phyloP scores from a whole-genome alignment of 2,113 vertebrate genomes.

The Neotoma lepida region DNA sequence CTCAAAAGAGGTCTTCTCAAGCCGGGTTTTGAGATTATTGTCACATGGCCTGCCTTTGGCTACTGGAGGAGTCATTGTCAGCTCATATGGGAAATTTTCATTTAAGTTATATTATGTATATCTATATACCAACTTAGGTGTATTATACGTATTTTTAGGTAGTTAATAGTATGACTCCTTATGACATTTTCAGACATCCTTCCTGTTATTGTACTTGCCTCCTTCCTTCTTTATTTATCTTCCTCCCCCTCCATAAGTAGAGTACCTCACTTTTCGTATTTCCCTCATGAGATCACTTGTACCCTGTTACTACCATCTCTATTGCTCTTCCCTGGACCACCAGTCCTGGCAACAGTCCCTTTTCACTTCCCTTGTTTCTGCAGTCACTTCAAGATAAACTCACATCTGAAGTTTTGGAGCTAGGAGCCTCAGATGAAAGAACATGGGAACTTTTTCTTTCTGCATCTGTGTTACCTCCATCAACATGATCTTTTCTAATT shows the following conservation, averaged over 20 bases:
- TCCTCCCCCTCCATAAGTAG: background rate
- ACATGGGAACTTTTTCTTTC: background rate
- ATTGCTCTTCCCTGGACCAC: background rate
- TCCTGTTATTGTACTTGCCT: background rate
- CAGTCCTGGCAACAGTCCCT: too few species aligned
- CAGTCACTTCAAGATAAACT: too few species aligned
- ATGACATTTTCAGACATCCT: background rate
- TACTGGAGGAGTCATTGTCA: too few species aligned
- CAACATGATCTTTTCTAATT: background rate
- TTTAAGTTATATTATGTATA: too few species aligned
- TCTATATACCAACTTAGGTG: background rate
- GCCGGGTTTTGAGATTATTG: too few species aligned
- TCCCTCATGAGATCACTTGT: background rate
- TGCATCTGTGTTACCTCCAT: background rate
- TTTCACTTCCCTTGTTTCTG: too few species aligned
- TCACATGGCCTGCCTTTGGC: too few species aligned
- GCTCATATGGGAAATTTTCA: too few species aligned
- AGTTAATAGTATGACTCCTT: background rate
- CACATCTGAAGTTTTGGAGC: background rate
- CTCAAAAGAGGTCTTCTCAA: too few species aligned
- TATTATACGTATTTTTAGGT: background rate
- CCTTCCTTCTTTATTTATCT: background rate
- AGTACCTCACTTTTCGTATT: background rate
- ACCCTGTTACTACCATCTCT: background rate
- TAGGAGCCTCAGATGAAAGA: background rate